Evolutionary conservation across 1,140 invertebrate genomes (phyloP).

Genomic region (Pachypeltis micranthus): DNA sequence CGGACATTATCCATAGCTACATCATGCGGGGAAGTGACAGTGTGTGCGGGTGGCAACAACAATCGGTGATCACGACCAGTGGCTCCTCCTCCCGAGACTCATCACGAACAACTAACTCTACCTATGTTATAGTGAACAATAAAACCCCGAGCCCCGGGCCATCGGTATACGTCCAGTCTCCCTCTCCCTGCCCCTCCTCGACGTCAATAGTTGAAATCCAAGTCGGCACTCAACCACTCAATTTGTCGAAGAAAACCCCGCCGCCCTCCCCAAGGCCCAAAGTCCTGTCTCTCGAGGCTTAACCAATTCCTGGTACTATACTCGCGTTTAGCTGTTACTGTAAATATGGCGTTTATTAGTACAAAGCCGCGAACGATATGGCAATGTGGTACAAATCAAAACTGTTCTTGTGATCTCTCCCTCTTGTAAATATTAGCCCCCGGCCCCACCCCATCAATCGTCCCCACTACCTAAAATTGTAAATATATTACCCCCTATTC

Average conservation of each 20-base stretch:
- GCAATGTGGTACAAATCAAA: conserved; percentile 29
- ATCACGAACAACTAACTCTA: conserved; percentile 26
- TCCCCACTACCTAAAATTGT: too few relatives aligned
- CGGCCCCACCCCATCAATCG: too few relatives aligned
- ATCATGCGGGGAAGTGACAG: conserved; percentile 54
- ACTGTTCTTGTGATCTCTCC: conserved; percentile 27
- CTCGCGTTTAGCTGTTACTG: too few relatives aligned
- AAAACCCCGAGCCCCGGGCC: conserved; percentile 1
- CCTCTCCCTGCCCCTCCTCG: conserved; percentile 38
- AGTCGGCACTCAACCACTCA: conserved; percentile 70
- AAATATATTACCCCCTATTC: conserved; percentile 17
- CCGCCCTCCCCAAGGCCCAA: conserved; percentile 52
- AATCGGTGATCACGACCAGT: conserved; percentile 30
- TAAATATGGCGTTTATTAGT: conserved; percentile 24
- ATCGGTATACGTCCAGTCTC: conserved; percentile 24
- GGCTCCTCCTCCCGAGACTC: conserved; percentile 2
- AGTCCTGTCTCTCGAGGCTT: conserved; percentile 45
- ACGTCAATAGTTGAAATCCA: conserved; percentile 55
- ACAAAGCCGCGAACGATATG: conserved; percentile 26
- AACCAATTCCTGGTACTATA: too few relatives aligned
- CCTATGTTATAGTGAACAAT: conserved; percentile 26
- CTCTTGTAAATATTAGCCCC: too few relatives aligned
- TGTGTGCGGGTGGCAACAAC: conserved; percentile 19
- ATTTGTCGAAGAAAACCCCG: conserved; percentile 77
- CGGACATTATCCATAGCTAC: conserved; percentile 78